These are phyloP conservation scores for Cyanoramphus novaezelandiae DNA, from an alignment of 2,113 vertebrate species.

Conservation along the genomic window DNA sequence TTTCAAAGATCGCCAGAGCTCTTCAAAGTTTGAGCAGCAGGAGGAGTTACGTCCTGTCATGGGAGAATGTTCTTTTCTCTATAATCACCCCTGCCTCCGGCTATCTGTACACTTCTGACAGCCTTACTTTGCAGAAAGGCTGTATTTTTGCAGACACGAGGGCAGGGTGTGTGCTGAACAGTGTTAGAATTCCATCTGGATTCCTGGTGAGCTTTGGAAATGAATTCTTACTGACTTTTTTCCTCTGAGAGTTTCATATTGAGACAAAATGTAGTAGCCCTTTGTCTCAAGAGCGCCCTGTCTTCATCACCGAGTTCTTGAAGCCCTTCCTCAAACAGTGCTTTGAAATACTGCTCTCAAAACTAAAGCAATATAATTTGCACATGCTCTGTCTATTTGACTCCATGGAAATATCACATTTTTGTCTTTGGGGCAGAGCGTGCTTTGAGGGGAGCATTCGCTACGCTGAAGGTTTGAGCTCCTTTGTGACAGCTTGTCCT, in stretches of 20 bases:
- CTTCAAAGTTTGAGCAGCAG: background rate
- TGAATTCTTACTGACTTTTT: background rate
- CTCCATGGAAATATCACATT: background rate
- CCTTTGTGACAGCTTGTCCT: background rate
- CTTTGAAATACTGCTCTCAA: background rate
- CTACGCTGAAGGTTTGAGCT: background rate
- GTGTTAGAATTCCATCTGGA: background rate
- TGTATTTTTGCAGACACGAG: background rate
- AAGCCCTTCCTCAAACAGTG: background rate
- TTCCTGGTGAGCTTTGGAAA: background rate
- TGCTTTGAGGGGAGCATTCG: background rate
- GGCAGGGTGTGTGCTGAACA: background rate
- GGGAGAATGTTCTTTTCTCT: background rate
- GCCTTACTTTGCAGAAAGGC: background rate
- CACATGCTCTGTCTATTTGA: background rate
- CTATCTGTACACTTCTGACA: background rate
- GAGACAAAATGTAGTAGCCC: background rate
- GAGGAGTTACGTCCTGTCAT: background rate
- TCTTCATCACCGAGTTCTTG: background rate
- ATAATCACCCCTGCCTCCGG: background rate
- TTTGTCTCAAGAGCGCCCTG: background rate
- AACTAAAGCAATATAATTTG: background rate
- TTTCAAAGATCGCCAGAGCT: background rate
- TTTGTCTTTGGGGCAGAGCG: background rate
- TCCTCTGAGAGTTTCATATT: background rate